Conservation (phyloP, 2,797 vertebrate species). For the Pangasius mekongensis region DNA sequence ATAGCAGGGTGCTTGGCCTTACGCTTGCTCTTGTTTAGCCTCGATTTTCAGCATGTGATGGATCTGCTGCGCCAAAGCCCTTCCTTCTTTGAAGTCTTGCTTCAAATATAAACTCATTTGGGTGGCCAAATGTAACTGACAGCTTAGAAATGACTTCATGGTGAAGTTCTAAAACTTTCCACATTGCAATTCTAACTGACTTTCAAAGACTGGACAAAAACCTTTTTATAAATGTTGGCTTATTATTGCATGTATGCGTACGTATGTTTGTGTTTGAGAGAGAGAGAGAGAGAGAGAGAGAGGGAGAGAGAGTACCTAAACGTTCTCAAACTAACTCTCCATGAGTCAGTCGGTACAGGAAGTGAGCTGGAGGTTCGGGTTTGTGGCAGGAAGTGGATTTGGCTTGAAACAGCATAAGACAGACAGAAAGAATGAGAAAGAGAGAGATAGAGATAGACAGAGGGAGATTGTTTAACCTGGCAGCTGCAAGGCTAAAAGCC, state of each 20-base stretch:
- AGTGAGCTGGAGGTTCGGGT: conserved; percentile 46
- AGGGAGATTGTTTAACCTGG: conserved; percentile 41
- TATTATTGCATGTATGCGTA: neutral
- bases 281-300: neutral
- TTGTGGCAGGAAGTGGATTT: conserved; percentile 58
- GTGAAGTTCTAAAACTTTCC: conserved; percentile 10
- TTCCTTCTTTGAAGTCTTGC: neutral
- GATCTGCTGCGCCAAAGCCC: conserved; percentile 16
- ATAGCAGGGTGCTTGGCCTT: neutral
- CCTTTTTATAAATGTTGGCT: neutral
- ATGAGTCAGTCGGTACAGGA: conserved; percentile 52
- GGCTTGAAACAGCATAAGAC: conserved; percentile 26
- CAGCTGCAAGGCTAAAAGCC: conserved; percentile 36
- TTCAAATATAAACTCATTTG: conserved; percentile 11
- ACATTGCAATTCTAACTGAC: neutral
- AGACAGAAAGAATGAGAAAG: conserved; percentile 29
- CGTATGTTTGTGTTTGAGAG: neutral
- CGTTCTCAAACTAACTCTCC: conserved; percentile 25
- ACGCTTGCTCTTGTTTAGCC: neutral
- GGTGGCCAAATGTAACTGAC: conserved; percentile 8
- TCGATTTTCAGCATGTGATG: neutral
- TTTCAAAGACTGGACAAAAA: conserved; percentile 8
- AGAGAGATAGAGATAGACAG: conserved; percentile 33
- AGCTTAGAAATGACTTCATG: conserved; percentile 18
- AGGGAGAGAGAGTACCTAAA: neutral